phyloP scores from a whole-genome alignment of 1,140 invertebrate species.

The Drosophila kikkawai region DNA sequence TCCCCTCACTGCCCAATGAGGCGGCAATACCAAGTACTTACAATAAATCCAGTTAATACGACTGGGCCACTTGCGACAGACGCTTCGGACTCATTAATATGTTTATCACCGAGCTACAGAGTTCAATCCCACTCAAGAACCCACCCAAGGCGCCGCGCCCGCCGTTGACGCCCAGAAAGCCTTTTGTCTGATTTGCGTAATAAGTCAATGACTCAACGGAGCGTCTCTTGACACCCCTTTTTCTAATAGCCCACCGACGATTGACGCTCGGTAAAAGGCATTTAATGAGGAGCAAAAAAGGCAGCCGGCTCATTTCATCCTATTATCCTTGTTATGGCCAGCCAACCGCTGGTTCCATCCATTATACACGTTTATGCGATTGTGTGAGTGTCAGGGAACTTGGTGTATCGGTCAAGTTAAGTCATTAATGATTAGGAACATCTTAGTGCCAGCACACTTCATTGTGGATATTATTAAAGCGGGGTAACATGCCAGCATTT shows the following conservation, averaged over 20 bases:
- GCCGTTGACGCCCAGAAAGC: constrained; percentile 10
- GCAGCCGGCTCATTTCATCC: constrained; percentile 66
- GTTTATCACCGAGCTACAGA: constrained; percentile 57
- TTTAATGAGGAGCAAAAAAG: constrained; percentile 44
- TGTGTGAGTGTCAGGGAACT: constrained; percentile 56
- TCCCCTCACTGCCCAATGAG: background rate
- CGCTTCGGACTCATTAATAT: constrained; percentile 58
- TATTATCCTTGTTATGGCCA: constrained; percentile 55
- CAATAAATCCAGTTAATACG: background rate
- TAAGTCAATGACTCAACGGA: constrained; percentile 68
- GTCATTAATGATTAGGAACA: constrained; percentile 70
- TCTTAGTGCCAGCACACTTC: constrained; percentile 17
- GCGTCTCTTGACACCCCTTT: constrained; percentile 40
- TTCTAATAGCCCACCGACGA: constrained; percentile 70
- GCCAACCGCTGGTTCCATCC: constrained; percentile 20
- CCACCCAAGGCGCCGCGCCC: background rate
- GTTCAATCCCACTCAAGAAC: constrained; percentile 38
- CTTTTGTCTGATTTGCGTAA: constrained; percentile 77
- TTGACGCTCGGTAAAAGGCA: constrained; percentile 66
- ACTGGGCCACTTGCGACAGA: constrained; percentile 2
- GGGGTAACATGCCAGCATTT: background rate
- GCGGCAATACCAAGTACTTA: background rate
- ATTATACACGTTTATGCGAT: constrained; percentile 17
- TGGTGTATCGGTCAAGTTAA: constrained; percentile 58
- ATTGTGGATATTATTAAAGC: constrained; percentile 12